Conservation (phyloP, 2,113 vertebrate genomes). For the Empidonax traillii region DNA sequence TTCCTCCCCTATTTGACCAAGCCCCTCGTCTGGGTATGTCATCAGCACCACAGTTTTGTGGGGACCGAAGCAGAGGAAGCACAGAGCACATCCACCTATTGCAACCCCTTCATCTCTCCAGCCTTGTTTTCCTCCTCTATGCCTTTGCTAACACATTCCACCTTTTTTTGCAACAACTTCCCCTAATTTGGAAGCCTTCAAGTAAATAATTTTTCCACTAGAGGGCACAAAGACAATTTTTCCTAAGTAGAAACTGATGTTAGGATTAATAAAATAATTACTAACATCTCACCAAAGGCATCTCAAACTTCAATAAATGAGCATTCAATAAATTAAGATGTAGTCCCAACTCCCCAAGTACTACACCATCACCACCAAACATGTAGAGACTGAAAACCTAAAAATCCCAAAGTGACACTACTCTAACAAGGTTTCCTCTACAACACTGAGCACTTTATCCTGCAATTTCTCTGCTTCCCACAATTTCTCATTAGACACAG, state of each 20-base stretch:
- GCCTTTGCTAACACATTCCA: background rate
- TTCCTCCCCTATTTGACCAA: background rate
- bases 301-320: background rate
- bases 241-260: background rate
- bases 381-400: background rate
- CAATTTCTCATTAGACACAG: background rate
- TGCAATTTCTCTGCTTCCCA: background rate
- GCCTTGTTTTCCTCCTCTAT: background rate
- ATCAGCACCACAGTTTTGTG: background rate
- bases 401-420: background rate
- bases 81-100: background rate
- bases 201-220: slow-evolving; percentile 51
- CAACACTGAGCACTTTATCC: background rate
- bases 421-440: background rate
- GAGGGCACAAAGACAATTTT: slow-evolving; percentile 59
- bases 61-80: background rate
- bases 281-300: background rate
- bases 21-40: rapidly evolving
- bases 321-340: background rate
- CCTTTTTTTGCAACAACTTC: background rate
- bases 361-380: background rate
- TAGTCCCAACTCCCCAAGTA: background rate
- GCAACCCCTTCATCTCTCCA: background rate
- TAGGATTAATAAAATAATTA: background rate
- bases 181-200: background rate